These are phyloP conservation scores for Theocolax elegans DNA, from an alignment of 1,140 invertebrate genomes.

Conservation along the genomic window DNA sequence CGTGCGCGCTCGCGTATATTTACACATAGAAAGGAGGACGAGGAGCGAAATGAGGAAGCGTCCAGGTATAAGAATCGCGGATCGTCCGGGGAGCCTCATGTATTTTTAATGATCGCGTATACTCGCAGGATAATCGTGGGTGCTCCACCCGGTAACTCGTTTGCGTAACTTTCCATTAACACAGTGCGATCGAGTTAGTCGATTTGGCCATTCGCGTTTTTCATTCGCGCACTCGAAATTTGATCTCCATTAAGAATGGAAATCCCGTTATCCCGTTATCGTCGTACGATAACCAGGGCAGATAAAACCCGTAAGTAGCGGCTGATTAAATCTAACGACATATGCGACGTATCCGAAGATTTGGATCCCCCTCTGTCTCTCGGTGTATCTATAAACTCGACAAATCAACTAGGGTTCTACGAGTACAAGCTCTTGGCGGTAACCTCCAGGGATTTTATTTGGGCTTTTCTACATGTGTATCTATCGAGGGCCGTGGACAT, in stretches of 20 bases:
- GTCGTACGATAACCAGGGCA: conserved; percentile 48
- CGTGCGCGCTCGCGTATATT: no score
- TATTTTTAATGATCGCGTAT: conserved; percentile 2
- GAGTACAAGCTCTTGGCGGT: no score
- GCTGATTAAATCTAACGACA: conserved; percentile 68
- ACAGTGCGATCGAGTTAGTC: conserved; percentile 51
- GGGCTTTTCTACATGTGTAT: not conserved
- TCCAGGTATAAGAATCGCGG: no score
- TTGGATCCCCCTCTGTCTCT: conserved; percentile 45
- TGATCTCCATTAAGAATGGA: conserved; percentile 58
- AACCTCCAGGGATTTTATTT: not conserved
- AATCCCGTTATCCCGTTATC: conserved; percentile 58
- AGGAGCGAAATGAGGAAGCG: no score
- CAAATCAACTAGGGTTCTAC: no score
- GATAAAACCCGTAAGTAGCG: conserved; percentile 63
- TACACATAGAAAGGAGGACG: no score
- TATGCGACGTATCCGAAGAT: conserved; percentile 57
- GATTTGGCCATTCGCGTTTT: conserved; percentile 42
- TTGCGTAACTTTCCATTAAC: conserved; percentile 57
- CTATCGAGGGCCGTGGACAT: conserved; percentile 34
- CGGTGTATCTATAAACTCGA: not conserved
- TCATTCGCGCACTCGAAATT: conserved; percentile 50
- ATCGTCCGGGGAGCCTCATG: no score
- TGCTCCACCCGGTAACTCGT: conserved; percentile 42
- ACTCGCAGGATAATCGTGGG: not conserved